Conservation (phyloP, 2,113 vertebrate species). For the Phyllostomus discolor region DNA sequence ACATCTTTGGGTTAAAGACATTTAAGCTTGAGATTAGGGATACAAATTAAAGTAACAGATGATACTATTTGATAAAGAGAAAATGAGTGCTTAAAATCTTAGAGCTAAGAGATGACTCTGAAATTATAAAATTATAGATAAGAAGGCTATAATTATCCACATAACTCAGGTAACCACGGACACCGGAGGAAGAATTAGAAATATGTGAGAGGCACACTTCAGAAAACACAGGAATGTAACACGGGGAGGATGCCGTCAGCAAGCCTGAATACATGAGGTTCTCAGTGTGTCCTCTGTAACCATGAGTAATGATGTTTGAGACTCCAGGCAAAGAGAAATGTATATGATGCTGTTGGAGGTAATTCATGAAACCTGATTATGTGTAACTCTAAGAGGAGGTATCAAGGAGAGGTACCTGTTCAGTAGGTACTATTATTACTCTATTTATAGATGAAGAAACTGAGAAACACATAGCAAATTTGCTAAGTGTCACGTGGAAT, state of each 20-base stretch:
- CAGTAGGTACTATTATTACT: background rate
- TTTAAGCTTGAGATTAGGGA: background rate
- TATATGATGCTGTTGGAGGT: background rate
- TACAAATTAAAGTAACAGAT: background rate
- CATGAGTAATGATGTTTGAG: background rate
- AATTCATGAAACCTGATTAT: background rate
- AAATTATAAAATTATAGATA: background rate
- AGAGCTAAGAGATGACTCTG: background rate
- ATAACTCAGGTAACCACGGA: background rate
- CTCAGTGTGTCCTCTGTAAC: background rate
- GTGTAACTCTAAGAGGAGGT: background rate
- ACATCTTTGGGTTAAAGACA: background rate
- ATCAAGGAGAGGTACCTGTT: background rate
- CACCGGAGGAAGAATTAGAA: background rate
- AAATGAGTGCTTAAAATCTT: background rate
- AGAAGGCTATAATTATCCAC: background rate
- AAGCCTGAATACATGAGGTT: background rate
- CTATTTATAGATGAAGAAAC: background rate
- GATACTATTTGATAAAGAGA: background rate
- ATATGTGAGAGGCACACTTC: background rate
- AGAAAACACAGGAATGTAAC: background rate
- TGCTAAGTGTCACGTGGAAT: background rate
- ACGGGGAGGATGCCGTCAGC: background rate
- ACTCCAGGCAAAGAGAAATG: background rate
- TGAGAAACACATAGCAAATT: background rate